Percentiles rank a stretch among this genome's conserved stretches.
These are phyloP conservation scores for Ethmia dodecea DNA, from an alignment of 2,888 invertebrate genomes.

Conservation along the genomic window DNA sequence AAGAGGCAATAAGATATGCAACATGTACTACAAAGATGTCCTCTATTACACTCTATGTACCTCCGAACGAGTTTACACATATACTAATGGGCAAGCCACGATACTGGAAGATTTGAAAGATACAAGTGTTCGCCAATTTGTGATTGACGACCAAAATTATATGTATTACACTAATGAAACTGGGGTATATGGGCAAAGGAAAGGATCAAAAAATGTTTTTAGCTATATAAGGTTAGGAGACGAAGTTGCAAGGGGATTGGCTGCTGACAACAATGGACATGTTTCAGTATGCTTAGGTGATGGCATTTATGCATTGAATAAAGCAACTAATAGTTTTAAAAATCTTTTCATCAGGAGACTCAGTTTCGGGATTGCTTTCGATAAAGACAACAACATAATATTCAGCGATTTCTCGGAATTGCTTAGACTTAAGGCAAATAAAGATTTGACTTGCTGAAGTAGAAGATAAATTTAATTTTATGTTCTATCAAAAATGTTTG, in stretches of 20 bases:
- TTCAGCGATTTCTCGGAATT: not conserved
- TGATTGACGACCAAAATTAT: constrained; percentile 43
- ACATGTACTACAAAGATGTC: constrained; percentile 45
- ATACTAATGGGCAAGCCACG: constrained; percentile 30
- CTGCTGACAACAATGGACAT: constrained; percentile 39
- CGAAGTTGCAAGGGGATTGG: constrained; percentile 40
- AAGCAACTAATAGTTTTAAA: constrained; percentile 26
- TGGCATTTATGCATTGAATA: constrained; percentile 44
- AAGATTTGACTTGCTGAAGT: not conserved
- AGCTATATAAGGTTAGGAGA: constrained; percentile 19
- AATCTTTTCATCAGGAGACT: constrained; percentile 38
- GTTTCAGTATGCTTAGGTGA: constrained; percentile 41
- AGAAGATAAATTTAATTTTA: too few relatives aligned
- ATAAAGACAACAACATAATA: constrained; percentile 35
- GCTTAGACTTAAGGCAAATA: not conserved
- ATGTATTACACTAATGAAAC: constrained; percentile 50
- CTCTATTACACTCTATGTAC: constrained; percentile 51
- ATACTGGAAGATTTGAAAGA: constrained; percentile 52
- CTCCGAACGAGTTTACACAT: constrained; percentile 41
- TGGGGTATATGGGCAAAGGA: constrained; percentile 47
- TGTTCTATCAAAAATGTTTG: too few relatives aligned
- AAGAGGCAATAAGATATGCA: constrained; percentile 44
- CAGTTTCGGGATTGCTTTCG: constrained; percentile 54
- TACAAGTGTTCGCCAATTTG: constrained; percentile 50
- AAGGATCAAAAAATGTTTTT: constrained; percentile 41